phyloP scores from a whole-genome alignment of 2,797 vertebrate species.

The Myripristis jacobus region DNA sequence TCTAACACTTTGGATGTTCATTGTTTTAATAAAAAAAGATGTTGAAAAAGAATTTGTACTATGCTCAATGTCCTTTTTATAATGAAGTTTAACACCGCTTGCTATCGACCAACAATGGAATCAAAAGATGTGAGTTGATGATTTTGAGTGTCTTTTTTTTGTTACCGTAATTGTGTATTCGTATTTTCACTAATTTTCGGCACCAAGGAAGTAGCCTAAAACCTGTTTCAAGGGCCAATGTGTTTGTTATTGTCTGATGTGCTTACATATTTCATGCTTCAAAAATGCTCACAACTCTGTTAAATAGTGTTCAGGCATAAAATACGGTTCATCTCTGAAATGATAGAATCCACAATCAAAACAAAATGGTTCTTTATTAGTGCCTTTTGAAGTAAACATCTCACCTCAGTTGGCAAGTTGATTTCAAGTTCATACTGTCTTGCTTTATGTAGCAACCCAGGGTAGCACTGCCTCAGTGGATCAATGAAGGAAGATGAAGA shows the following conservation, averaged over 20 bases:
- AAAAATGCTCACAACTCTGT: constrained; percentile 16
- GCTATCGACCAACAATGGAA: constrained; percentile 27
- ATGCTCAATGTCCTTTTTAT: constrained; percentile 51
- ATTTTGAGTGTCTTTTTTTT: constrained; percentile 29
- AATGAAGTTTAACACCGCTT: constrained; percentile 27
- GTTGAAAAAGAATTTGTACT: constrained; percentile 23
- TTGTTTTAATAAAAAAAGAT: constrained; percentile 69
- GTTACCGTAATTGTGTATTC: constrained; percentile 16
- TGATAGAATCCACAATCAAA: constrained; percentile 35
- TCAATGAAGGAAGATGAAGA: constrained; percentile 2
- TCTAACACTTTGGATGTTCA: constrained; percentile 73
- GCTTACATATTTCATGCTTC: constrained; percentile 31
- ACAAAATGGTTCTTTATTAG: constrained; percentile 45
- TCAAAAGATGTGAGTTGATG: constrained; percentile 19
- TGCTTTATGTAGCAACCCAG: constrained; percentile 17
- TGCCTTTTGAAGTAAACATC: constrained; percentile 46
- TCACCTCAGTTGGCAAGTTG: constrained; percentile 1
- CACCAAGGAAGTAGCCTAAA: constrained; percentile 19
- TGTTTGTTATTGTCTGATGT: constrained; percentile 21
- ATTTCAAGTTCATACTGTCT: constrained; percentile 9
- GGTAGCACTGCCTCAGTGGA: constrained; percentile 27
- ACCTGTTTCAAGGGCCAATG: constrained; percentile 9
- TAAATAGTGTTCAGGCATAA: constrained; percentile 38
- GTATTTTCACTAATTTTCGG: constrained; percentile 19
- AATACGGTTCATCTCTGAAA: constrained; percentile 39